Conservation (phyloP, 2,797 vertebrate genomes). For the Apodemus agrarius region DNA sequence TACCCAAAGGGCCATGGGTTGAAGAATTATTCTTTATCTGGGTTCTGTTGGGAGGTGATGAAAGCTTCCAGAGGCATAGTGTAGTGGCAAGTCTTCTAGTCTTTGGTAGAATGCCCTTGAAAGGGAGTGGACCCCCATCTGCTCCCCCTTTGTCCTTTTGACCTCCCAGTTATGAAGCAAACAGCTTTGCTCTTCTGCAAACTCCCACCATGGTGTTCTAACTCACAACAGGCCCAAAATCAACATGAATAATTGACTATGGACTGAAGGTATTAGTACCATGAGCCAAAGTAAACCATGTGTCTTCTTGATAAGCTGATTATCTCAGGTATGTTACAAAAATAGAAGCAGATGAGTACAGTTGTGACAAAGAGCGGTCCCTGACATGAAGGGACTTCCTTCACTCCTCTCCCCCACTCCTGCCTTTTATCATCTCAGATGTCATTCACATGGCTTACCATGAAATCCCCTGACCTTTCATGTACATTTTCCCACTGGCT, state of each 20-base stretch:
- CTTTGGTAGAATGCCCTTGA: background rate
- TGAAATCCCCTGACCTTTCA: background rate
- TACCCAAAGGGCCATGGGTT: background rate
- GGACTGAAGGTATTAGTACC: background rate
- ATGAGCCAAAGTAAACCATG: background rate
- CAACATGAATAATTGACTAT: background rate
- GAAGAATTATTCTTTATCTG: background rate
- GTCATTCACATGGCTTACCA: background rate
- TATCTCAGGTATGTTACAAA: background rate
- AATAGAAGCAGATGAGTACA: background rate
- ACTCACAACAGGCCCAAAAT: background rate
- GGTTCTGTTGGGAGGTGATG: background rate
- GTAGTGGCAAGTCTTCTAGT: background rate
- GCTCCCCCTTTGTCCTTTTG: background rate
- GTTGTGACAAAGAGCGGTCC: background rate
- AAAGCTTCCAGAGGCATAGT: background rate
- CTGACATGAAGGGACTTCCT: background rate
- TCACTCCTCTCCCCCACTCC: background rate
- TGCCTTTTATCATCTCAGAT: background rate
- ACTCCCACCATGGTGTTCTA: background rate
- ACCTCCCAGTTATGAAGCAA: background rate
- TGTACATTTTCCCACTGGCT: background rate
- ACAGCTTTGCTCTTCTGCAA: background rate
- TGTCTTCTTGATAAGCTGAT: background rate
- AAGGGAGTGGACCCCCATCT: background rate